These are phyloP conservation scores for Trissolcus brochymenae DNA, from an alignment of 2,888 invertebrate genomes.

Conservation along the genomic window DNA sequence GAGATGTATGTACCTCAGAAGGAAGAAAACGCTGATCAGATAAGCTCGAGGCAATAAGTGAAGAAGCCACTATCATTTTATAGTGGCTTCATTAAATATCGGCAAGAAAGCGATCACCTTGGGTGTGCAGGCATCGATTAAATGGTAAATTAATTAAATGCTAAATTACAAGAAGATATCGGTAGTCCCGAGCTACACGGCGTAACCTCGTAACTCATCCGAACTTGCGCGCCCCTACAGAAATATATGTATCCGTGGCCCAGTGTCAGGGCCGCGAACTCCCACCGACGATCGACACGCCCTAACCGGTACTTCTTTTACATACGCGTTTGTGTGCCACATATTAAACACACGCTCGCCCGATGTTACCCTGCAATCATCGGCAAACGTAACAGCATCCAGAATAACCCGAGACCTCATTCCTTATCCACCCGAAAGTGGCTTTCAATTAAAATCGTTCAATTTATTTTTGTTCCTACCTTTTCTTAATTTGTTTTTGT, in stretches of 20 bases:
- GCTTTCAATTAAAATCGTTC: background rate
- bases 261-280: conserved; percentile 39
- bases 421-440: background rate
- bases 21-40: conserved; percentile 31
- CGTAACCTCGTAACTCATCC: conserved; percentile 39
- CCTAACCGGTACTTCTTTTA: conserved; percentile 61
- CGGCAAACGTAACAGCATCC: conserved; percentile 31
- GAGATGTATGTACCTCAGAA: conserved; percentile 24
- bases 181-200: conserved; percentile 33
- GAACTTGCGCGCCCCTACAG: conserved; percentile 23
- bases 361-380: conserved; percentile 42
- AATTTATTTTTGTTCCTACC: no score
- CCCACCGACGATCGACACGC: conserved; percentile 59
- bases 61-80: conserved; percentile 54
- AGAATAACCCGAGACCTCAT: conserved; percentile 1
- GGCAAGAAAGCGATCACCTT: conserved; percentile 44
- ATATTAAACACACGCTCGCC: conserved; percentile 19
- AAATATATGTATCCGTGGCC: conserved; percentile 43
- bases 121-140: conserved; percentile 50
- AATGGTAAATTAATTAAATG: conserved; percentile 47
- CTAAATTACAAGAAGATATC: conserved; percentile 22
- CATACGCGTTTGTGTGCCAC: conserved; percentile 27
- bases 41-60: conserved; percentile 42
- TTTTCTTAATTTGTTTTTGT: no score
- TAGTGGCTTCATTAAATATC: conserved; percentile 56